phyloP scores from a whole-genome alignment of 2,888 invertebrate genomes.

The Imbricaverruca yamaguchii region DNA sequence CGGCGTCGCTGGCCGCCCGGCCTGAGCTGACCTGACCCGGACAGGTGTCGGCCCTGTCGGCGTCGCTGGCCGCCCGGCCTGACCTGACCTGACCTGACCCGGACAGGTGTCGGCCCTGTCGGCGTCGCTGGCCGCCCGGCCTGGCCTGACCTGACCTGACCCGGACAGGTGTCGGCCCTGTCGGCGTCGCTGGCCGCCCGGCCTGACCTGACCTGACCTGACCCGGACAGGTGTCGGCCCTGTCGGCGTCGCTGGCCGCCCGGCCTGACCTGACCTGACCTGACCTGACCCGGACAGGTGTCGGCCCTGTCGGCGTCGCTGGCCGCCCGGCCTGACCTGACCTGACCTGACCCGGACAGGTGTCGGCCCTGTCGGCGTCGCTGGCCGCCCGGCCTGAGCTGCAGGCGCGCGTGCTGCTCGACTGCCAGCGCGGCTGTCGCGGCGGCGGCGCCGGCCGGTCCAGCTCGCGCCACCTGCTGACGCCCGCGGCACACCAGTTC shows the following conservation, averaged over 20 bases:
- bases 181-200: too few species aligned
- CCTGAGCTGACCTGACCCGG: background rate
- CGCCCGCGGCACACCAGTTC: conserved; percentile 58
- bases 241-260: too few species aligned
- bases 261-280: background rate
- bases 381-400: conserved; percentile 50
- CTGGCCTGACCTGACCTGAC: conserved; percentile 68
- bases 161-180: conserved; percentile 39
- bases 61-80: conserved; percentile 51
- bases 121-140: conserved; percentile 40
- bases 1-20: too few species aligned
- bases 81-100: conserved; percentile 49
- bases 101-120: conserved; percentile 69
- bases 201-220: background rate
- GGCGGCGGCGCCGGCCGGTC: conserved; percentile 47
- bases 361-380: conserved; percentile 57
- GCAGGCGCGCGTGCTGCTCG: conserved; percentile 70
- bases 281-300: conserved; percentile 42
- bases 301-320: conserved; percentile 55
- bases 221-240: background rate
- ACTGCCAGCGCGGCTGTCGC: conserved; percentile 81
- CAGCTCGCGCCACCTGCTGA: conserved; percentile 65
- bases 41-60: conserved; percentile 54
- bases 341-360: conserved; percentile 36
- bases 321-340: conserved; percentile 43